Evolutionary conservation across 2,797 vertebrate genomes (phyloP).

Genomic region (Sparidentex hasta): DNA sequence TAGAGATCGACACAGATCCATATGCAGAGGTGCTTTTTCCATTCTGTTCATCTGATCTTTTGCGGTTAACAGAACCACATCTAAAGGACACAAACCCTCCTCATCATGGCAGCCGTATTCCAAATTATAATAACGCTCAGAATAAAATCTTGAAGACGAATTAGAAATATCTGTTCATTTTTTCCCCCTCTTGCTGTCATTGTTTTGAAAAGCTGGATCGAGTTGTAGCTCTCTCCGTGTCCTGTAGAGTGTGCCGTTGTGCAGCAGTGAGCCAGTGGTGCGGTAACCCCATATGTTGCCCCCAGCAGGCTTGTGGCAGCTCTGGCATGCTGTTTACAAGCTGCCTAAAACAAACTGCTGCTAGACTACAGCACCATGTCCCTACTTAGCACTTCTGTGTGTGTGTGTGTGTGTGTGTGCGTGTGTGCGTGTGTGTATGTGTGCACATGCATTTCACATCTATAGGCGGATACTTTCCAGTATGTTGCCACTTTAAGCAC

Average conservation of each 20-base stretch:
- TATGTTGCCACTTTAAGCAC: constrained; percentile 18
- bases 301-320: constrained; percentile 71
- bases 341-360: constrained; percentile 81
- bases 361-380: constrained; percentile 65
- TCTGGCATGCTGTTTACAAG: constrained; percentile 82
- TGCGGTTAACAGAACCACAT: not conserved
- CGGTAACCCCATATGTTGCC: constrained; percentile 38
- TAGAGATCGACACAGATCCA: not conserved
- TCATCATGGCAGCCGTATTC: not conserved
- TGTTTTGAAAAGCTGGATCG: not conserved
- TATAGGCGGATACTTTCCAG: constrained; percentile 13
- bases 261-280: constrained; percentile 51
- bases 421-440: constrained; percentile 11
- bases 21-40: not conserved
- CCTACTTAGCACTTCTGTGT: constrained; percentile 62
- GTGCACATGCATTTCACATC: constrained; percentile 29
- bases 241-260: constrained; percentile 77
- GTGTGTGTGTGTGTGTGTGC: constrained; percentile 17
- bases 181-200: not conserved
- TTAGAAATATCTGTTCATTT: not conserved
- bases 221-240: constrained; percentile 26
- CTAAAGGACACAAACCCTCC: not conserved
- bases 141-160: not conserved
- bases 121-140: not conserved
- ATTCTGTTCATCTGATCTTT: not conserved